A percentile compares a stretch with the other conserved stretches of the same genome.
These are phyloP conservation scores for Tapirus terrestris DNA, from an alignment of 2,113 vertebrate genomes.

Conservation along the genomic window DNA sequence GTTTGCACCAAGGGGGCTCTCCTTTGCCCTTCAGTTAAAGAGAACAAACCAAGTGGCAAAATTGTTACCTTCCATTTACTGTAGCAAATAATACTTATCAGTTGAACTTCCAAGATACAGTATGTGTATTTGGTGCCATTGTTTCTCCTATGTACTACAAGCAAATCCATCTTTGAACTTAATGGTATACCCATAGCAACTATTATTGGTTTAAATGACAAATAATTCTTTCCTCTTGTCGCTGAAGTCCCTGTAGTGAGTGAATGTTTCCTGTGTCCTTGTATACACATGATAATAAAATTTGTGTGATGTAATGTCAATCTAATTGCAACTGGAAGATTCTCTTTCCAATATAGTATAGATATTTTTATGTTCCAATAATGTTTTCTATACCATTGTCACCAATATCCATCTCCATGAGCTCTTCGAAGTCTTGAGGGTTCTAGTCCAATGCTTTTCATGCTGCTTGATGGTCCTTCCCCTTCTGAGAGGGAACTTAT, in stretches of 20 bases:
- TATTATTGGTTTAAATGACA: conserved; percentile 78
- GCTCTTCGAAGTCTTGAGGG: conserved; percentile 91
- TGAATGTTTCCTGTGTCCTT: conserved; percentile 68
- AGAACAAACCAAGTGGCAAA: conserved; percentile 80
- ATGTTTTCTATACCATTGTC: conserved; percentile 89
- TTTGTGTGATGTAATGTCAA: conserved; percentile 78
- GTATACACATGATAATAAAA: conserved; percentile 70
- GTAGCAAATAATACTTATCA: conserved; percentile 86
- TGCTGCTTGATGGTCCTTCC: conserved; percentile 82
- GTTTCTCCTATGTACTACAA: conserved; percentile 81
- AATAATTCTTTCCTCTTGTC: conserved; percentile 52
- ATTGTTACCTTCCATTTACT: conserved; percentile 84
- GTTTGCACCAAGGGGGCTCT: conserved; percentile 65
- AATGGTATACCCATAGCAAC: conserved; percentile 82
- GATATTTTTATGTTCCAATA: conserved; percentile 89
- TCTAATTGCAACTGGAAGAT: conserved; percentile 76
- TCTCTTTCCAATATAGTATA: conserved; percentile 79
- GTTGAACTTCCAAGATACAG: conserved; percentile 82
- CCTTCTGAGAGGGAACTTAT: conserved; percentile 78
- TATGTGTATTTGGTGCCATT: conserved; percentile 79
- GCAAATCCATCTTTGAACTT: conserved; percentile 75
- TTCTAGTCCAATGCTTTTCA: conserved; percentile 87
- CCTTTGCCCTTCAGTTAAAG: conserved; percentile 78
- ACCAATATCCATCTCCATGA: conserved; percentile 80
- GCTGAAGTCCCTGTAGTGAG: conserved; percentile 58